Base-by-base conservation (phyloP, 1,140 invertebrate species). In the Trinorchestia longiramus region DNA sequence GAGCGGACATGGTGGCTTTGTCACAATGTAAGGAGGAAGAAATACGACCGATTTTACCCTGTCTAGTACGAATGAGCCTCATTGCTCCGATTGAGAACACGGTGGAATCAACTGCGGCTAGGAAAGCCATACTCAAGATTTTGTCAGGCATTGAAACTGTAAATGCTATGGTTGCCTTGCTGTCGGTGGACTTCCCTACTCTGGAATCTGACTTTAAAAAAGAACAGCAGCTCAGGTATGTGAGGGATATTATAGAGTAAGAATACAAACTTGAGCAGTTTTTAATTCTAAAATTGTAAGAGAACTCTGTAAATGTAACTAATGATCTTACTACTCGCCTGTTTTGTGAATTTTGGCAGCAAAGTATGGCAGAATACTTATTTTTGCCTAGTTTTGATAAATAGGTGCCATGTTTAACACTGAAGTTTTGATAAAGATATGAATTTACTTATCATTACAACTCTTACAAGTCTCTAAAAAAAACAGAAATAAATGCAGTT, bases 111-210 rank as follows among this genome's bases (percentile, higher is more conserved):
- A 98, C 98, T 11, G 98, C 98, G 97, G 98, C 98, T 23, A 98
- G 99, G 96, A 99, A 99, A 97, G 98, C 98, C 97, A 99, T 99
- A 92, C 97, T 99, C 0, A 98, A 98, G 36, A 98, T 99, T 53
- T 97, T 99, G 0, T 99, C 99, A 0, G 98, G 98, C 4, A 99
- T 99, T 96, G 99, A 99, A 97, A 98, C 99, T 47, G 99, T 99
- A 0, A 99, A 99, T 97, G 99, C 99, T 91, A 98, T 99, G 95
- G 99, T 99, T 15, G 99, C 98, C 23, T 97, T 99, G 4, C 97
- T 99, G 28, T 99, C 99, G 0, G 99, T 99, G 90, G 99, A 99
- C 97, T 99, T 99, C 97, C 99, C 99, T 97, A 98, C 98, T 41
- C 97, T 99, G 47, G 99, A 99, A 97, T 98, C 98, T 42, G 99